Evolutionary conservation across 1,140 invertebrate genomes (phyloP).

Genomic region (Wiebesia pumilae): DNA sequence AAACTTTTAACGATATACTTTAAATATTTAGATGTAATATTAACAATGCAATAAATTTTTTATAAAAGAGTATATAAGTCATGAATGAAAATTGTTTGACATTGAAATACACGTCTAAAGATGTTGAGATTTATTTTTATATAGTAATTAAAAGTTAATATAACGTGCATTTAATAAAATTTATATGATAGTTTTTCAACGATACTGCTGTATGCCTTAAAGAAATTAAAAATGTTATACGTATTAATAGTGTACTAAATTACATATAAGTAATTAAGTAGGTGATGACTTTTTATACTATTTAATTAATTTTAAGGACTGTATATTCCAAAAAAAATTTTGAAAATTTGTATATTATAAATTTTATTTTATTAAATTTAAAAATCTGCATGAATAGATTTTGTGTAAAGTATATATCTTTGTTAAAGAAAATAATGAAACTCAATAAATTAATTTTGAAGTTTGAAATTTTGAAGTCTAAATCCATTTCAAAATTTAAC

Average conservation of each 20-base stretch:
- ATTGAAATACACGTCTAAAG: background rate
- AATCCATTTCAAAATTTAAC: background rate
- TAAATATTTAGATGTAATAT: background rate
- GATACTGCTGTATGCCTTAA: conserved; percentile 34
- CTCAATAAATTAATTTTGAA: background rate
- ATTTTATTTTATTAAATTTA: conserved; percentile 19
- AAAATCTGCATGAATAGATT: background rate
- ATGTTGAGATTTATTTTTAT: conserved; percentile 51
- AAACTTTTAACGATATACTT: background rate
- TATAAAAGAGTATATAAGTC: conserved; percentile 12
- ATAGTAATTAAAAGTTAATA: conserved; percentile 15
- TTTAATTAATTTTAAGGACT: conserved; percentile 14
- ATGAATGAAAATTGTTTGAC: conserved; percentile 34
- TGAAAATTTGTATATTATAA: conserved; percentile 27
- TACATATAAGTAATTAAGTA: background rate
- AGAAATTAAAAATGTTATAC: conserved; percentile 33
- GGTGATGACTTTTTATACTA: background rate
- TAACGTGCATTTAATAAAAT: conserved; percentile 13
- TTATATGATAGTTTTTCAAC: conserved; percentile 26
- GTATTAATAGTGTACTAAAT: conserved; percentile 12
- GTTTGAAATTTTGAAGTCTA: conserved; percentile 9
- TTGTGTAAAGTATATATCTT: conserved; percentile 25
- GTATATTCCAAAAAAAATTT: background rate
- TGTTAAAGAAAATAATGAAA: conserved; percentile 46
- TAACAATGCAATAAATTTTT: conserved; percentile 17